Evolutionary conservation across 2,797 vertebrate species (phyloP).

Genomic region (Anolis apletophallus): DNA sequence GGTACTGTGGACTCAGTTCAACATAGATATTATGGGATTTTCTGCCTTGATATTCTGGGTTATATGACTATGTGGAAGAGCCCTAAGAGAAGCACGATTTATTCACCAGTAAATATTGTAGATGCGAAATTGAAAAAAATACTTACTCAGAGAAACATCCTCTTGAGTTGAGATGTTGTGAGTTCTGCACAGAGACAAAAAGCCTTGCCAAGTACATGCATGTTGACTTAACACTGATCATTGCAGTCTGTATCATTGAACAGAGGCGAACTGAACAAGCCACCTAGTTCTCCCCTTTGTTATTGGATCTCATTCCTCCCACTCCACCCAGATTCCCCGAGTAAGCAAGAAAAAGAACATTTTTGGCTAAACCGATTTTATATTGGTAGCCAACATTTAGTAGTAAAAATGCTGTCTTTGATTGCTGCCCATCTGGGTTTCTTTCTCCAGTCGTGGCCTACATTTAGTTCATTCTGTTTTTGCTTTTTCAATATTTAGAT

Average conservation of each 20-base stretch:
- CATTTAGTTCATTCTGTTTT: not conserved
- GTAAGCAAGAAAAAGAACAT: not conserved
- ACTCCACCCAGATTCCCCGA: too few species aligned
- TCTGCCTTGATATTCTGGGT: too few species aligned
- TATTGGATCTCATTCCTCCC: too few species aligned
- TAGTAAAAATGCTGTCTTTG: not conserved
- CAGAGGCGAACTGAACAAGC: too few species aligned
- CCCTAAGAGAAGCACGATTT: not conserved
- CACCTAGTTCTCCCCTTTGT: too few species aligned
- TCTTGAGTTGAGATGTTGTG: not conserved
- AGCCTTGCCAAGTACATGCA: not conserved
- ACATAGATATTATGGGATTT: too few species aligned
- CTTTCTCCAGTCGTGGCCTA: not conserved
- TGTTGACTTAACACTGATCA: slow-evolving; percentile 3
- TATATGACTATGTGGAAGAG: too few species aligned
- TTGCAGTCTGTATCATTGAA: too few species aligned
- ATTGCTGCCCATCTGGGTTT: not conserved
- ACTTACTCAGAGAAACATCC: not conserved
- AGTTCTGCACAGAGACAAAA: not conserved
- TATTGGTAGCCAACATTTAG: too few species aligned
- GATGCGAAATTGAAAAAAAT: not conserved
- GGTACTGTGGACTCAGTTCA: too few species aligned
- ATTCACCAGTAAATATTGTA: not conserved
- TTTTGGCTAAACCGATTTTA: not conserved
- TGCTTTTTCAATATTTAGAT: not conserved